Conservation (phyloP, 1,140 invertebrate genomes). For the Atta colombica region DNA sequence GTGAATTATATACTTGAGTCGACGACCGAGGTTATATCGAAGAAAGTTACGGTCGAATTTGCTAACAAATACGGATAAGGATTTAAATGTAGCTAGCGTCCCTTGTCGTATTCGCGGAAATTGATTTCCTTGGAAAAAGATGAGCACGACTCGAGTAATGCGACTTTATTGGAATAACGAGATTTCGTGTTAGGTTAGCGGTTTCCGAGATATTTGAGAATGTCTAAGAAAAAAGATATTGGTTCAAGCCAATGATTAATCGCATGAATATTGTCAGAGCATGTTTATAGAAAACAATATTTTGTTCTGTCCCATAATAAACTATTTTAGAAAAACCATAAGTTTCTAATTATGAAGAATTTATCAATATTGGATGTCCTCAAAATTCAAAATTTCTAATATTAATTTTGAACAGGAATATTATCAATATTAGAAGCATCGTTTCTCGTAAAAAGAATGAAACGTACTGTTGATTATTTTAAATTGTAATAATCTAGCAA, state of each 20-base stretch:
- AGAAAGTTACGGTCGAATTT: slow-evolving; percentile 33
- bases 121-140: slow-evolving; percentile 50
- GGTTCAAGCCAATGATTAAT: not conserved
- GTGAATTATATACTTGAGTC: slow-evolving; percentile 49
- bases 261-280: slow-evolving; percentile 4
- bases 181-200: slow-evolving; percentile 20
- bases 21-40: slow-evolving; percentile 52
- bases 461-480: not conserved
- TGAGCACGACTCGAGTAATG: slow-evolving; percentile 19
- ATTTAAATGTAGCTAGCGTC: slow-evolving; percentile 33
- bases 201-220: slow-evolving; percentile 7
- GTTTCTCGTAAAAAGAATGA: not conserved
- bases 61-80: slow-evolving; percentile 53
- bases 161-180: slow-evolving; percentile 51
- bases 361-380: not conserved
- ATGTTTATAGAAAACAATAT: not conserved
- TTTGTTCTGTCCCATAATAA: not conserved
- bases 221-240: slow-evolving; percentile 15
- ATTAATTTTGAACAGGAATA: not conserved
- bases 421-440: not conserved
- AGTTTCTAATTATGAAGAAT: not conserved
- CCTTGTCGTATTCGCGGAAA: slow-evolving; percentile 42
- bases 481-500: not conserved
- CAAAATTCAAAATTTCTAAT: not conserved
- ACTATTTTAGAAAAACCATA: not conserved